Base-by-base conservation (phyloP, 2,113 vertebrate species). In the Chaetops frenatus region DNA sequence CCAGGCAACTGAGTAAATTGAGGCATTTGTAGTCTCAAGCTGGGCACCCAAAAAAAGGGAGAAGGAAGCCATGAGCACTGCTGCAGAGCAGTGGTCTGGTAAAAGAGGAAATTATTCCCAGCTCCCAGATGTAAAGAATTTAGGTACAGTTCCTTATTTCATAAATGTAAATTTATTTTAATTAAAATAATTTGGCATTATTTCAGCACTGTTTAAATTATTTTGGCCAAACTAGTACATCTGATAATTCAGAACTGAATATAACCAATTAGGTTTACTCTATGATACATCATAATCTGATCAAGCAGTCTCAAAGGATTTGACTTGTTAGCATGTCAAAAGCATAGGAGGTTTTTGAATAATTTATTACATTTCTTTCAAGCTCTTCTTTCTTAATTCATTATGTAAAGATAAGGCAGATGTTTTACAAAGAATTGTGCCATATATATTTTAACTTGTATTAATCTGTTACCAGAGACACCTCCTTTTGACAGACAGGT, bases 291-390 rank as follows among this genome's bases (percentile, higher is more conserved):
- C 21, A 60, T 87, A 85, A 83, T 87, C 50, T 90, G 73, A 81
- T 95, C n/a, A 64, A 82, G 53, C 60, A 81, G 73, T 70, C 88
- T 78, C 78, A 73, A 51, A 88, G 79, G 47, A 44, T 84, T 62
- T 73, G 44, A 83, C 65, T 87, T 80, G 67, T 94, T 94, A 90
- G 91, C 76, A 94, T 94, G 96, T 96, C 93, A 92, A 84, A 94
- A 90, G 82, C 90, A 58, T 57, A 40, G 42, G 24, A 86, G 57
- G 45, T 81, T 93, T 93, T 60, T 94, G 80, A 97, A 95, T 96
- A 86, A 96, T 96, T 95, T 92, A 96, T 92, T 92, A 29, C 42
- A 64, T 95, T 89, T 94, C 90, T 96, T 96, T 92, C 81, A 94
- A 95, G 81, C 36, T 82, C 62, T 42, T 88, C 40, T 89, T 91